Evolutionary conservation across 1,140 invertebrate species (phyloP).

Genomic region (Drosophila navojoa): DNA sequence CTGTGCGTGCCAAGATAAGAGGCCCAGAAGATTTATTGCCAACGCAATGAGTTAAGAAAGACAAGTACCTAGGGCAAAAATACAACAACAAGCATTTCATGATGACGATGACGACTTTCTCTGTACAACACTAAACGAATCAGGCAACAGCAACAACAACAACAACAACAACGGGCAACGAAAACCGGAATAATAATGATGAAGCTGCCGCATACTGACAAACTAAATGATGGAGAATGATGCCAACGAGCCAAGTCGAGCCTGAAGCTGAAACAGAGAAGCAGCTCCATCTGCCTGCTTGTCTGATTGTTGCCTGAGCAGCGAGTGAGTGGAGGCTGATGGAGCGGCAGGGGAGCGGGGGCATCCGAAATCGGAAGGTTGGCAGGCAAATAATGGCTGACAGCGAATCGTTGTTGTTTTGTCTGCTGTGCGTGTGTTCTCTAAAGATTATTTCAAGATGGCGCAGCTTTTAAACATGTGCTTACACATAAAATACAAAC

Average conservation of each 20-base stretch:
- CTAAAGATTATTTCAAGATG: slow-evolving; percentile 74
- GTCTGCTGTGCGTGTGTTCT: slow-evolving; percentile 46
- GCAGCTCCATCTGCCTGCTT: slow-evolving; percentile 46
- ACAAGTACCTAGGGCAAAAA: slow-evolving; percentile 78
- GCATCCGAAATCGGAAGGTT: slow-evolving; percentile 29
- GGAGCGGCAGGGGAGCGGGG: not conserved
- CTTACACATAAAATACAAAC: slow-evolving; percentile 10
- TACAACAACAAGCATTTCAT: slow-evolving; percentile 33
- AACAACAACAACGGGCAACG: slow-evolving; percentile 9
- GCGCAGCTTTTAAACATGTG: slow-evolving; percentile 35
- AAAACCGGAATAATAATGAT: slow-evolving; percentile 75
- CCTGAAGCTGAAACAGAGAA: not conserved
- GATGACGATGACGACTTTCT: slow-evolving; percentile 68
- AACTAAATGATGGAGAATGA: slow-evolving; percentile 81
- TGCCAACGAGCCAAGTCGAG: slow-evolving; percentile 45
- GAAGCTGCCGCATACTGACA: slow-evolving; percentile 80
- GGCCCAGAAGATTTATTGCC: slow-evolving; percentile 80
- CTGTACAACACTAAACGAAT: slow-evolving; percentile 51
- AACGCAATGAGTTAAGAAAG: slow-evolving; percentile 84
- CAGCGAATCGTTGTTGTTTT: slow-evolving; percentile 40
- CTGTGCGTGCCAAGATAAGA: slow-evolving; percentile 78
- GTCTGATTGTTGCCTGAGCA: slow-evolving; percentile 53
- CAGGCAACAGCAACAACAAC: slow-evolving; percentile 38
- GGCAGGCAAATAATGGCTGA: slow-evolving; percentile 78
- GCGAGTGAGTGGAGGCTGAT: not conserved